phyloP scores from a whole-genome alignment of 2,113 vertebrate species.

The Atherinomorus stipes region DNA sequence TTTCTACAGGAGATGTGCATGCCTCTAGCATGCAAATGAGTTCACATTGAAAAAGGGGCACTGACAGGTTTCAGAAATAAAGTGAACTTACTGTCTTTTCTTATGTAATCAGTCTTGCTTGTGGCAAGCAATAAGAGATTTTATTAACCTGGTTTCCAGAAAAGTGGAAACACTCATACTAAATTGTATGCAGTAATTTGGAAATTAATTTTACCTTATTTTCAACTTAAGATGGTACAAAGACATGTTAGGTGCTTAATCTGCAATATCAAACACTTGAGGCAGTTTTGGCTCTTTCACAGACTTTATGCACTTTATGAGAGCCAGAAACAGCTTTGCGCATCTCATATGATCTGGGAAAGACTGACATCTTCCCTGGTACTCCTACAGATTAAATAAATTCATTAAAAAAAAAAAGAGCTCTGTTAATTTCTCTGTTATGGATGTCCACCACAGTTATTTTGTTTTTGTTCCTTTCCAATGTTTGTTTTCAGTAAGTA shows the following conservation, averaged over 20 bases:
- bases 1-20: constrained; percentile 22
- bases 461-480: too few species aligned
- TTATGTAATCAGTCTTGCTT: constrained; percentile 23
- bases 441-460: too few species aligned
- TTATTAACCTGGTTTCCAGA: not conserved
- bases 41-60: constrained; percentile 4
- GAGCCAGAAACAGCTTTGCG: too few species aligned
- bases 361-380: too few species aligned
- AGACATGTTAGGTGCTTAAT: too few species aligned
- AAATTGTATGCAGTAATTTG: not conserved
- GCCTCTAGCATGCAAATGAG: constrained; percentile 56
- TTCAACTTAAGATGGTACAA: too few species aligned
- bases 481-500: too few species aligned
- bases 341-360: too few species aligned
- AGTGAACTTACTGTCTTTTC: not conserved
- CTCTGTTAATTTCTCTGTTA: too few species aligned
- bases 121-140: not conserved
- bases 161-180: not conserved
- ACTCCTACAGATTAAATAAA: not conserved
- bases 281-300: too few species aligned
- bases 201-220: not conserved
- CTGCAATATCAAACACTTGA: too few species aligned
- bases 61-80: constrained; percentile 27
- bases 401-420: not conserved
- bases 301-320: too few species aligned